phyloP scores from a whole-genome alignment of 2,113 vertebrate species.

The Etia nguti region DNA sequence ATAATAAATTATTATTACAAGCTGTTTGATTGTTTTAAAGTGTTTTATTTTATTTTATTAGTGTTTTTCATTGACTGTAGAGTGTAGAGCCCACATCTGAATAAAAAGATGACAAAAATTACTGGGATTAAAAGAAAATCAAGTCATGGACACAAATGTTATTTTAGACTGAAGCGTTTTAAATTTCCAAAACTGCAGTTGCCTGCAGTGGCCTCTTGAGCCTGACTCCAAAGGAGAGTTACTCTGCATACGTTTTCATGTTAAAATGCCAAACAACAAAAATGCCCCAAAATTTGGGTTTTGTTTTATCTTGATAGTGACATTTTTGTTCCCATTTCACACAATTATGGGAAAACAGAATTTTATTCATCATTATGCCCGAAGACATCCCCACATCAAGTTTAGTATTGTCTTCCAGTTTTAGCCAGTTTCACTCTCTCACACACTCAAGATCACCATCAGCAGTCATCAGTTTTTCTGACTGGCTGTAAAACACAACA shows the following conservation, averaged over 20 bases:
- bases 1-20: background rate
- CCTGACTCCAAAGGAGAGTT: background rate
- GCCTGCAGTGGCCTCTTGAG: background rate
- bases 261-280: background rate
- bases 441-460: background rate
- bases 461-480: conserved; percentile 3
- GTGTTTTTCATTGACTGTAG: background rate
- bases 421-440: background rate
- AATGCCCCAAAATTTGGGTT: background rate
- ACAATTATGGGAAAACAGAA: background rate
- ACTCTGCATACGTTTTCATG: background rate
- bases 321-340: background rate
- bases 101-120: background rate
- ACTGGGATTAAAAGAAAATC: background rate
- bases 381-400: background rate
- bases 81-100: background rate
- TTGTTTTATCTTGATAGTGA: background rate
- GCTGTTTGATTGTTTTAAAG: background rate
- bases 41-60: background rate
- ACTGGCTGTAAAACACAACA: conserved; percentile 28
- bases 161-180: background rate
- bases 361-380: background rate
- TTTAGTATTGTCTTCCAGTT: background rate
- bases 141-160: background rate
- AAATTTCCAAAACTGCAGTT: background rate